Evolutionary conservation across 2,797 vertebrate species (phyloP), one percentile per base, ranked within the genome.

Genomic region (Rhinella marina): DNA sequence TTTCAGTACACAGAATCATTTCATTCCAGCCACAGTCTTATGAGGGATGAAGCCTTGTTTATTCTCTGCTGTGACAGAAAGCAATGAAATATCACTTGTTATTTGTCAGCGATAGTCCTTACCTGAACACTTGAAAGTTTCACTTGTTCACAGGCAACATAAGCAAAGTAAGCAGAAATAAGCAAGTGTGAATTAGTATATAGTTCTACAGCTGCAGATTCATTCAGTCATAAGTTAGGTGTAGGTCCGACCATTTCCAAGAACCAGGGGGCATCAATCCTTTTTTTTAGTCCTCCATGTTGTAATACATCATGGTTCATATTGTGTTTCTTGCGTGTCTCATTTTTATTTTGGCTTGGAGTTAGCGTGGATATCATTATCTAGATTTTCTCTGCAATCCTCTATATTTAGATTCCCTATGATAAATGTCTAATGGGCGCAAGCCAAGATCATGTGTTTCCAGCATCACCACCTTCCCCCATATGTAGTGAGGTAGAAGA

Each of bases 1-100:
- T 82, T 54, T 56, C 81, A 70, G 81, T 83, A 29, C 66, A 83
- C 50, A 77, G 23, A 83, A 83, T 83, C 17, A 56, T 83, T 57
- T 57, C 54, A 54, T 83, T 72, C 8, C 16, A 83, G 66, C 50
- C 81, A n/a, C 81, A 72, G 66, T 72, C 64, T 83, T 83, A 83
- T 54, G 68, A 83, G 50, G 52, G 64, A 83, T 72, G 25, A 83
- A 32, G 52, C 29, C 68, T 83, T 83, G 54, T 83, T 83, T 72
- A 32, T 56, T 19, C 62, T 56, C 50, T 52, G 56, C 27, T 70
- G 27, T 57, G 81, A 72, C 64, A 83, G 66, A 72, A 70, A 56
- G 64, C 64, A 54, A 13, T 56, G 19, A 83, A 72, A 83, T 83
- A 72, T 70, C 19, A 56, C 66, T 72, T 70, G 61, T 27, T 72